A percentile compares a stretch with the other conserved stretches of the same genome.
Evolutionary conservation across 2,888 invertebrate genomes (phyloP).

Genomic region (Onthophagus sagittarius): DNA sequence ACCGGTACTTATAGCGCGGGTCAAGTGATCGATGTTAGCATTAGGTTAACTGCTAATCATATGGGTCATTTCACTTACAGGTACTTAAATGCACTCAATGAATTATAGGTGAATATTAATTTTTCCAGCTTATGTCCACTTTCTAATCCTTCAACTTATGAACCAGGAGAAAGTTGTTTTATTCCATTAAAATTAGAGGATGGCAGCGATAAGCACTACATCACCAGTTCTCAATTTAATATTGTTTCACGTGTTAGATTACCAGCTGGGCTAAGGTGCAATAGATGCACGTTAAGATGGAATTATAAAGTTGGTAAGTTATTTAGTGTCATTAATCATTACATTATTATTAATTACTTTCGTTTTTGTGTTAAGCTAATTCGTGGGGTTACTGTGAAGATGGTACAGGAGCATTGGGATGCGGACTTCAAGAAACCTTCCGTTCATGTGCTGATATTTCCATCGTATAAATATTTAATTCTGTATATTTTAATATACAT

Average conservation of each 20-base stretch:
- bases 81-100: conserved; percentile 25
- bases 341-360: neutral
- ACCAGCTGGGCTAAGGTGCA: conserved; percentile 39
- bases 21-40: conserved; percentile 36
- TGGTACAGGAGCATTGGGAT: conserved; percentile 40
- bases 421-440: conserved; percentile 47
- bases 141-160: conserved; percentile 28
- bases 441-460: conserved; percentile 46
- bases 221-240: conserved; percentile 9
- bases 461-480: conserved; percentile 26
- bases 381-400: conserved; percentile 44
- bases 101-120: neutral
- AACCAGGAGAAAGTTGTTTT: conserved; percentile 38
- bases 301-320: conserved; percentile 40
- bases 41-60: conserved; percentile 47
- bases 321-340: neutral
- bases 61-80: conserved; percentile 39
- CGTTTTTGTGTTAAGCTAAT: conserved; percentile 36
- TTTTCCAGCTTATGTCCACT: conserved; percentile 35
- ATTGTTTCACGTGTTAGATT: conserved; percentile 34
- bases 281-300: conserved; percentile 46
- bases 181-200: conserved; percentile 29
- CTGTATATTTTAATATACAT: neutral
- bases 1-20: conserved; percentile 43
- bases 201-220: conserved; percentile 30